Base-by-base conservation (phyloP, 2,113 vertebrate species). In the Hylia prasina region DNA sequence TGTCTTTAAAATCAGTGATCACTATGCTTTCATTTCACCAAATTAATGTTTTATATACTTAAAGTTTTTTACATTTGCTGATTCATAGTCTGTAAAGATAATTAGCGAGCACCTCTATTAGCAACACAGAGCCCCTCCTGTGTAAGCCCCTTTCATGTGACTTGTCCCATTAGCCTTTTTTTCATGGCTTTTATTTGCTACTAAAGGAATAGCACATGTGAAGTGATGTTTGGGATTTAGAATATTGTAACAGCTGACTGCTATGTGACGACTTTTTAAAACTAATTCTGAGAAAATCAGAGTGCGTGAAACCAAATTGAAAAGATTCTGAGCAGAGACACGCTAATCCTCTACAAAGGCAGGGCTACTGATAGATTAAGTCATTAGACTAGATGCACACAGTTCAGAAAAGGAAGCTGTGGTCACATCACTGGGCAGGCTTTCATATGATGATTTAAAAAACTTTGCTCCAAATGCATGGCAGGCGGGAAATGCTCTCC, bases 231-330 rank as follows among this genome's bases (percentile, higher is more conserved):
- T 87, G 72, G 82, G 79, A 92, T 93, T 90, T 71, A 60, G 72
- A 70, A 44, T 17, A 78, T 86, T 86, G 4, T 23, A 93, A 77
- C 30, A 91, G 60, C 54, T 2, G 31, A 68, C 47, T 73, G 51
- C 58, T 80, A 71, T 18, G 47, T 68, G 72, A 82, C 0, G 0
- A 78, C 60, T 90, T 90, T 87, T 86, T 40, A 51, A 65, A 89
- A 86, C 44, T 64, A 86, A 63, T 82, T 81, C 76, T 78, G 68
- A 84, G 76, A 92, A 95, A 95, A 90, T 75, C 82, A 90, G 85
- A 86, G 54, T 53, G 82, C 4, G 0, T 87, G 87, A 94, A 93
- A 81, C 25, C 1, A 0, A 87, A 79, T 18, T 3, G 7, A 57
- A 84, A 90, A 80, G 85, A 66, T 63, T 37, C 47, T 75, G 68